These are phyloP conservation scores for Scartelaos histophorus DNA, from an alignment of 2,113 vertebrate species.

Conservation along the genomic window DNA sequence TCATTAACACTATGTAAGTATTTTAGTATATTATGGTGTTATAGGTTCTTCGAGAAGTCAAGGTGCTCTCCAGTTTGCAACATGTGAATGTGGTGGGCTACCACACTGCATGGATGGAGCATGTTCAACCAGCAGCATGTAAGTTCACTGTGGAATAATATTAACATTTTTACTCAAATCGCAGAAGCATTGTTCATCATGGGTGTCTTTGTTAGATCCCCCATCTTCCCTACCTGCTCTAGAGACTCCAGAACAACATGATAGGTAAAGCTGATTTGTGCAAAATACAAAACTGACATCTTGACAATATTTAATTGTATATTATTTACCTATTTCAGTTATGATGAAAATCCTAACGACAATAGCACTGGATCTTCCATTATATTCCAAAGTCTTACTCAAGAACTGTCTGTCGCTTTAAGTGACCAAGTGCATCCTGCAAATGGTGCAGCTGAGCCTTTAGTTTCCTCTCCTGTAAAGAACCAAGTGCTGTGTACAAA, in stretches of 20 bases:
- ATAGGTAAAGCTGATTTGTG: slow-evolving; percentile 47
- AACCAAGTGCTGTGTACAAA: slow-evolving; percentile 62
- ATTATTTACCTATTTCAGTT: slow-evolving; percentile 32
- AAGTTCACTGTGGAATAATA: slow-evolving; percentile 27
- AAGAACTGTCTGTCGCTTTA: slow-evolving; percentile 31
- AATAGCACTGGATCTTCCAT: slow-evolving; percentile 78
- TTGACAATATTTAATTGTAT: background rate
- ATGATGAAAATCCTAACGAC: slow-evolving; percentile 65
- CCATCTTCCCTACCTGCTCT: slow-evolving; percentile 61
- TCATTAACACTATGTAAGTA: background rate
- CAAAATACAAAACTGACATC: background rate
- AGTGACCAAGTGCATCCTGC: slow-evolving; percentile 14
- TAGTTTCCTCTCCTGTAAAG: slow-evolving; percentile 37
- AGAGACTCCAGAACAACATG: slow-evolving; percentile 46
- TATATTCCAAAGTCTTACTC: slow-evolving; percentile 82
- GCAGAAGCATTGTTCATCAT: background rate
- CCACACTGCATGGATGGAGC: slow-evolving; percentile 98
- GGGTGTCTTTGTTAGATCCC: slow-evolving; percentile 45
- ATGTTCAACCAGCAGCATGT: slow-evolving; percentile 80
- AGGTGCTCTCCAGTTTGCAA: slow-evolving; percentile 92
- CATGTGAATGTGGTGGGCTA: slow-evolving; percentile 92
- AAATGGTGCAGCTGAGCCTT: slow-evolving; percentile 14
- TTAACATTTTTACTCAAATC: background rate
- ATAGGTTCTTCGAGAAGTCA: slow-evolving; percentile 94
- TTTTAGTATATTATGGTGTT: background rate